phyloP scores from a whole-genome alignment of 1,140 invertebrate species.

The Pseudomyrmex flavicornis region DNA sequence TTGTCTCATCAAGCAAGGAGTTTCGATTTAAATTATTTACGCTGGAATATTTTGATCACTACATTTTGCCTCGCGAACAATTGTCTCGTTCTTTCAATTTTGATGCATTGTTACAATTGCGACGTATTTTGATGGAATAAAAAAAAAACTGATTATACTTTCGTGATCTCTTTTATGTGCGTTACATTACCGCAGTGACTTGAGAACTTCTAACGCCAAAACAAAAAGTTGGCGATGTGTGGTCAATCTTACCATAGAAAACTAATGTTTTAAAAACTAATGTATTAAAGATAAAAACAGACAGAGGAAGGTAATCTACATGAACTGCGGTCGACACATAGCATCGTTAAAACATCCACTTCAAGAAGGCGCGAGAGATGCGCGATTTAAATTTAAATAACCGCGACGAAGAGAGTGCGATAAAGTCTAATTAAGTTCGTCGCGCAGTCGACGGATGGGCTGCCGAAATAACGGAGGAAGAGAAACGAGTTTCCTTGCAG shows the following conservation, averaged over 20 bases:
- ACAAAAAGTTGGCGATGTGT: background rate
- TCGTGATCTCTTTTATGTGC: no score
- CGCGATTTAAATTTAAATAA: conserved; percentile 79
- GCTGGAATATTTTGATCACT: conserved; percentile 4
- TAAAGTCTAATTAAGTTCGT: conserved; percentile 81
- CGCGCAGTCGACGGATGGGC: conserved; percentile 61
- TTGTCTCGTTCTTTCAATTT: background rate
- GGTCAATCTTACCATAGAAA: background rate
- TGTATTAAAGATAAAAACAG: no score
- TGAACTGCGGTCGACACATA: conserved; percentile 35
- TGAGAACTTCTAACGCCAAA: background rate
- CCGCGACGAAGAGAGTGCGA: conserved; percentile 75
- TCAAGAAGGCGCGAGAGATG: conserved; percentile 34
- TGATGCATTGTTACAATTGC: background rate
- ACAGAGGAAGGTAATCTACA: conserved; percentile 20
- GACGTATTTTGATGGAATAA: background rate
- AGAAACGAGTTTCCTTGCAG: conserved; percentile 30
- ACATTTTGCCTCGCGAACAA: background rate
- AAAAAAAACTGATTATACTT: no score
- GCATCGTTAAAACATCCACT: conserved; percentile 69
- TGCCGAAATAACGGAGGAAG: conserved; percentile 55
- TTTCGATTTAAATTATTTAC: conserved; percentile 12
- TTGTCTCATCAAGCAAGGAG: conserved; percentile 19
- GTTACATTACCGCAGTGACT: background rate
- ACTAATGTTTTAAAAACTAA: background rate